Conservation (phyloP, 1,140 invertebrate species). For the Drosophila tropicalis region DNA sequence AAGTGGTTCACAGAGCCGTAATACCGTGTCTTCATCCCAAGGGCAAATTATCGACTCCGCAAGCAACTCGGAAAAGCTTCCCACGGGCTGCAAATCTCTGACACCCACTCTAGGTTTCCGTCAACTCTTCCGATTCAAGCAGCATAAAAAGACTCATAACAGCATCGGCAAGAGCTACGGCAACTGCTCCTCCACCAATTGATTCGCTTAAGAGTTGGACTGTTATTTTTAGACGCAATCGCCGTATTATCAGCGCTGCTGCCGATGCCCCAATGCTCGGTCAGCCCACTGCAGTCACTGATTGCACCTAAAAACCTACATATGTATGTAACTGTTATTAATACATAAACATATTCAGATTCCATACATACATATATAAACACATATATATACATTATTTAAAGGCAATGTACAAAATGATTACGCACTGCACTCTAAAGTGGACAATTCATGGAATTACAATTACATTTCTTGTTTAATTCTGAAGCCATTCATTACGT, state of each 20-base stretch:
- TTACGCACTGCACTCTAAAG: neutral
- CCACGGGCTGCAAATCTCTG: constrained; percentile 9
- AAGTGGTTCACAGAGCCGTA: constrained; percentile 13
- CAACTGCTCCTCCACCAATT: constrained; percentile 72
- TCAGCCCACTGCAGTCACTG: constrained; percentile 56
- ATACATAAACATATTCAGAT: neutral
- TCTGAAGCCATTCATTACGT: neutral
- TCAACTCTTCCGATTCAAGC: constrained; percentile 65
- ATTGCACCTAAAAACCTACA: constrained; percentile 57
- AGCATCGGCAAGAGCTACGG: constrained; percentile 28
- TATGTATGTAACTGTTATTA: constrained; percentile 39
- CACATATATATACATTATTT: neutral
- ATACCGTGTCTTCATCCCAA: constrained; percentile 44
- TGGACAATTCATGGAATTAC: neutral
- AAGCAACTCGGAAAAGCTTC: constrained; percentile 59
- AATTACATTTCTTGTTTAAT: neutral
- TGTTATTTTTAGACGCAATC: constrained; percentile 56
- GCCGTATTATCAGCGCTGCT: constrained; percentile 54
- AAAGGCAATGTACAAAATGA: constrained; percentile 9
- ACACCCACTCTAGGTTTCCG: constrained; percentile 61
- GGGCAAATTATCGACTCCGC: constrained; percentile 57
- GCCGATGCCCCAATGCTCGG: constrained; percentile 34
- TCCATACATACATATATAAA: neutral
- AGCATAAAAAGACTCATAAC: constrained; percentile 37
- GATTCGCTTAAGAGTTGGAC: constrained; percentile 48